phyloP scores from a whole-genome alignment of 2,797 vertebrate genomes.

The Eutrigla gurnardus region DNA sequence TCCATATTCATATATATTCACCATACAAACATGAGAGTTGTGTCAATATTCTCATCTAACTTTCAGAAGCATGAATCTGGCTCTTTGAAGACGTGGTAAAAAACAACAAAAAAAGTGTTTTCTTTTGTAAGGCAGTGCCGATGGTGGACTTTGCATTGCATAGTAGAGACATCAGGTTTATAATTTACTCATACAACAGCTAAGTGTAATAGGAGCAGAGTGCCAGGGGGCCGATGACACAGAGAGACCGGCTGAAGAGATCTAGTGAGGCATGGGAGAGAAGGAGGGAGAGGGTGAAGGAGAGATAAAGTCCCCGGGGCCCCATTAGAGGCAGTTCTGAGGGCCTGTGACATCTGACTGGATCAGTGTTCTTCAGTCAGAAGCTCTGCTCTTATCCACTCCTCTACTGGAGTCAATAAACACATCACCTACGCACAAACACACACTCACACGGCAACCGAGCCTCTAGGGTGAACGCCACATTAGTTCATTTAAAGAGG shows the following conservation, averaged over 20 bases:
- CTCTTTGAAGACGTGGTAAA: background rate
- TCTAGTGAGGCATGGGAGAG: slow-evolving; percentile 54
- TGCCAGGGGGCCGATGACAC: slow-evolving; percentile 48
- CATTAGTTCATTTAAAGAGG: slow-evolving; percentile 79
- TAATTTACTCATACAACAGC: slow-evolving; percentile 36
- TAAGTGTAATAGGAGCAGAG: slow-evolving; percentile 45
- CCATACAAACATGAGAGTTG: background rate
- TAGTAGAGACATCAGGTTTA: slow-evolving; percentile 14
- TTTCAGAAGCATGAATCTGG: background rate
- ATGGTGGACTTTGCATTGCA: slow-evolving; percentile 11
- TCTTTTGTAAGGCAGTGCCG: background rate
- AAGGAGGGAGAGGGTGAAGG: slow-evolving; percentile 65
- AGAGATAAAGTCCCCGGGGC: slow-evolving; percentile 75
- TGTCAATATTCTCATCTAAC: background rate
- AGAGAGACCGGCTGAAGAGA: slow-evolving; percentile 50
- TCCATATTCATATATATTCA: background rate
- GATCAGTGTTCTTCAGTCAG: slow-evolving; percentile 83
- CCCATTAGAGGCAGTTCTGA: slow-evolving; percentile 84
- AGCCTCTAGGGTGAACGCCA: slow-evolving; percentile 76
- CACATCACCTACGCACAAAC: slow-evolving; percentile 80
- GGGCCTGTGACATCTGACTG: slow-evolving; percentile 85
- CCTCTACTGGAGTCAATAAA: slow-evolving; percentile 83
- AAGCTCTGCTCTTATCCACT: slow-evolving; percentile 84
- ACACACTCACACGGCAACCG: slow-evolving; percentile 63
- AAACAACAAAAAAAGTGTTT: background rate